A percentile compares a stretch with the other conserved stretches of the same genome.
phyloP scores from a whole-genome alignment of 2,888 invertebrate genomes.

The Ptycholaimellus sp. region DNA sequence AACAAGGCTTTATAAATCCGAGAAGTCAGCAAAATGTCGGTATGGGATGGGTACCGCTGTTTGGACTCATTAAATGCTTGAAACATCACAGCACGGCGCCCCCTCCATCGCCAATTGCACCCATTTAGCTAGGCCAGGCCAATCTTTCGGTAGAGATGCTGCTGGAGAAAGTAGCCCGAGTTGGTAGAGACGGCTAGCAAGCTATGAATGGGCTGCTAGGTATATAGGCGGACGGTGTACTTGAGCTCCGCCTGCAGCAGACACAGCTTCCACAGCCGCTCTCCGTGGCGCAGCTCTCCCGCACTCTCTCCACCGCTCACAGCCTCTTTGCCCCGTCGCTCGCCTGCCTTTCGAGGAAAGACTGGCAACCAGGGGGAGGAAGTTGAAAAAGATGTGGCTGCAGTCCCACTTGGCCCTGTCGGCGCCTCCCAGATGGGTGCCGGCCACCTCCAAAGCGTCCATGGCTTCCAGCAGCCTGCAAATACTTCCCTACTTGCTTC shows the following conservation, averaged over 20 bases:
- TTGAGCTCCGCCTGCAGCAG: slow-evolving; percentile 89
- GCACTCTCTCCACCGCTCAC: slow-evolving; percentile 76
- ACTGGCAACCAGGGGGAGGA: slow-evolving; percentile 47
- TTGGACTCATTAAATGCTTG: no score
- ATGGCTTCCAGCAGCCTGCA: slow-evolving; percentile 78
- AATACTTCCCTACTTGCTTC: no score
- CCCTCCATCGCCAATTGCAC: no score
- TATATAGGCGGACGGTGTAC: slow-evolving; percentile 2
- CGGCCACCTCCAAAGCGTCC: slow-evolving; percentile 84
- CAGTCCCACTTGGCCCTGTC: slow-evolving; percentile 67
- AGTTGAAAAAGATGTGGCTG: slow-evolving; percentile 93
- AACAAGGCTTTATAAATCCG: no score
- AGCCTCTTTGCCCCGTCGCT: no score
- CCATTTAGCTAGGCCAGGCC: no score
- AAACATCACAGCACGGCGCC: no score
- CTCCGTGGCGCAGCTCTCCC: slow-evolving; percentile 77
- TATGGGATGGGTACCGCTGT: no score
- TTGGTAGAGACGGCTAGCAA: slow-evolving; percentile 81
- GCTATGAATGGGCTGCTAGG: not conserved
- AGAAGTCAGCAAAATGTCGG: no score
- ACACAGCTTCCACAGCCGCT: slow-evolving; percentile 72
- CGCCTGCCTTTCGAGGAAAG: no score
- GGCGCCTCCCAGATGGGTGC: slow-evolving; percentile 3
- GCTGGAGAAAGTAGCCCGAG: slow-evolving; percentile 80
- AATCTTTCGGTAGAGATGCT: slow-evolving; percentile 58